Conservation (phyloP, 1,140 invertebrate genomes). For the Oreohelix idahoensis region DNA sequence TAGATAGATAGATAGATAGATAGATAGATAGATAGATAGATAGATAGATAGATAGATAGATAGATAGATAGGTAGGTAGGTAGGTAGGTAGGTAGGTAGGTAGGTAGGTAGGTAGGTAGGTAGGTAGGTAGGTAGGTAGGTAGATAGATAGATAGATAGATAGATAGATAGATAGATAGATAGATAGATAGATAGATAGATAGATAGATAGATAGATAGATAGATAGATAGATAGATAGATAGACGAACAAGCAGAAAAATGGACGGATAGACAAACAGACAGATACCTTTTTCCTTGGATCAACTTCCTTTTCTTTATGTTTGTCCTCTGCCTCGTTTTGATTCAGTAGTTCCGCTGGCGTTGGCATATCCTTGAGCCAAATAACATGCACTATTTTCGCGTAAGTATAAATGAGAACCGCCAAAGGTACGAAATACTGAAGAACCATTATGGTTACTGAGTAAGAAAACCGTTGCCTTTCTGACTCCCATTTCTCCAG, state of each 20-base stretch:
- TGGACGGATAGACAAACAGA: neutral
- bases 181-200: constrained; percentile 2
- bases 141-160: no score
- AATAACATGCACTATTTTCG: constrained; percentile 87
- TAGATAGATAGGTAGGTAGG: no score
- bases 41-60: no score
- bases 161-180: constrained; percentile 22
- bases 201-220: constrained; percentile 3
- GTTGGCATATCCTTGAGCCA: constrained; percentile 87
- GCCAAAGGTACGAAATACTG: constrained; percentile 89
- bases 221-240: neutral
- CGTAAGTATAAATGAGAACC: constrained; percentile 90
- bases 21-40: no score
- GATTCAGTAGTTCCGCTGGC: constrained; percentile 35
- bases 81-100: no score
- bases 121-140: no score
- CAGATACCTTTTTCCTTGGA: constrained; percentile 87
- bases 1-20: no score
- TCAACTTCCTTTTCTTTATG: constrained; percentile 86
- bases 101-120: no score
- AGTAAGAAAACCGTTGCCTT: constrained; percentile 80
- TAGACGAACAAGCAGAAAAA: neutral
- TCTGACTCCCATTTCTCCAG: constrained; percentile 62
- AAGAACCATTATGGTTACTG: constrained; percentile 83
- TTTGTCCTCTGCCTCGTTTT: constrained; percentile 81